Percentiles rank a stretch among this genome's conserved stretches.
phyloP scores from a whole-genome alignment of 1,140 invertebrate genomes.

The Drosophila ohnishii region DNA sequence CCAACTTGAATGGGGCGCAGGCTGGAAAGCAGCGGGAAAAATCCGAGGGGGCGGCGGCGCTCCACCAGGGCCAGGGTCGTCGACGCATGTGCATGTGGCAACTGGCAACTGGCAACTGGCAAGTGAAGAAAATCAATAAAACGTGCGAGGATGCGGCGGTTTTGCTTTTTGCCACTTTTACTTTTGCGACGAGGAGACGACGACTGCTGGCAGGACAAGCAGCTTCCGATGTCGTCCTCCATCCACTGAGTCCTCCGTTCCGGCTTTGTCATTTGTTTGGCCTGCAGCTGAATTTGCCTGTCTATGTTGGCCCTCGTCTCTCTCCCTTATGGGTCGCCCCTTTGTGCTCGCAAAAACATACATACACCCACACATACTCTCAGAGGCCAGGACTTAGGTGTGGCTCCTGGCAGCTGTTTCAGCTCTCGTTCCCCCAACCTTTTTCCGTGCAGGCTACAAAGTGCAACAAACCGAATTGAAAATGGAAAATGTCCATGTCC shows the following conservation, averaged over 20 bases:
- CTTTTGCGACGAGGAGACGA: constrained; percentile 57
- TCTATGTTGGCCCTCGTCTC: constrained; percentile 39
- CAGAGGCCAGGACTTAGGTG: constrained; percentile 64
- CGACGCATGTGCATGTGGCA: constrained; percentile 78
- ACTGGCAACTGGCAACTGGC: constrained; percentile 33
- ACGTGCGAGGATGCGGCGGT: constrained; percentile 70
- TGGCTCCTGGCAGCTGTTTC: constrained; percentile 75
- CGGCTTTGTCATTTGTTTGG: constrained; percentile 78
- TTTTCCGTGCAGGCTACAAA: constrained; percentile 52
- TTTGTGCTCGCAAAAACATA: constrained; percentile 28
- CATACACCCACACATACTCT: constrained; percentile 14
- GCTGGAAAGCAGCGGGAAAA: constrained; percentile 9
- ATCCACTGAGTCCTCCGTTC: constrained; percentile 23
- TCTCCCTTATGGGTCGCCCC: constrained; percentile 5
- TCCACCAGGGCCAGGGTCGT: constrained; percentile 56
- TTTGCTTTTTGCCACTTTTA: constrained; percentile 70
- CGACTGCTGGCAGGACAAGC: constrained; percentile 71
- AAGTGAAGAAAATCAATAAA: constrained; percentile 77
- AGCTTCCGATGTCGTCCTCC: constrained; percentile 63
- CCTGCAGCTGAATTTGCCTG: constrained; percentile 79
- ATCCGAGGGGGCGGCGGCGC: not conserved
- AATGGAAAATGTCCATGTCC: constrained; percentile 52
- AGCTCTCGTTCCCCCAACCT: constrained; percentile 19
- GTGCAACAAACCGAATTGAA: constrained; percentile 78
- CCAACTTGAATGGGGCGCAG: constrained; percentile 37